Evolutionary conservation across 2,797 vertebrate genomes (phyloP).

Genomic region (Eremophila alpestris): DNA sequence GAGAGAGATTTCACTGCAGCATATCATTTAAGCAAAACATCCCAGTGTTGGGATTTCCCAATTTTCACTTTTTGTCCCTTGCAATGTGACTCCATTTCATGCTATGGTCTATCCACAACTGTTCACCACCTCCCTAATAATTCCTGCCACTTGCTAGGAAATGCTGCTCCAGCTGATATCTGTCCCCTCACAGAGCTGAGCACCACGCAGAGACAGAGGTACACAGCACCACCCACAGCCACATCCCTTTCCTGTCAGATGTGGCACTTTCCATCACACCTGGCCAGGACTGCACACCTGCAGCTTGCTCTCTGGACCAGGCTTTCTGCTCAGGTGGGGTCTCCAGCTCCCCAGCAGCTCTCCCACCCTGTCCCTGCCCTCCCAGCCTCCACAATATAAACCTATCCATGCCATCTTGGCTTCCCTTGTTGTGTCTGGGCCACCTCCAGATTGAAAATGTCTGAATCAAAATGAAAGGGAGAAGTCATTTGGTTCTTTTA

Average conservation of each 20-base stretch:
- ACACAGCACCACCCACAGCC: neutral
- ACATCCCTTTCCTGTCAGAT: rapidly evolving
- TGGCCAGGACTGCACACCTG: neutral
- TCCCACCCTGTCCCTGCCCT: neutral
- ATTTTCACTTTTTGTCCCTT: neutral
- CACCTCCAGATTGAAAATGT: neutral
- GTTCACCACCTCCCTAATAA: neutral
- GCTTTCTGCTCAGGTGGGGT: neutral
- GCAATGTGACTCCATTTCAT: neutral
- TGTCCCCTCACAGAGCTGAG: neutral
- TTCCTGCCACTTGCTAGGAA: neutral
- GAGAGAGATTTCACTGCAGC: neutral
- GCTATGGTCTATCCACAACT: neutral
- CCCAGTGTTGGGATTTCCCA: rapidly evolving
- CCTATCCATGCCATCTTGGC: rapidly evolving
- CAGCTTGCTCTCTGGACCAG: neutral
- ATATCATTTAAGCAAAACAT: neutral
- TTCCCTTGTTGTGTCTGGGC: neutral
- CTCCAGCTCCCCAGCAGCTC: neutral
- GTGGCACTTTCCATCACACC: rapidly evolving
- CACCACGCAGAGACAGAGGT: rapidly evolving
- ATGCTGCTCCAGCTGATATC: neutral
- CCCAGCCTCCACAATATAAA: neutral
- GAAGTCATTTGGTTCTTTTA: neutral
- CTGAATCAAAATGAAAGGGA: neutral